Base-by-base conservation (phyloP, 1,140 invertebrate species). In the Schlechtendalia chinensis region DNA sequence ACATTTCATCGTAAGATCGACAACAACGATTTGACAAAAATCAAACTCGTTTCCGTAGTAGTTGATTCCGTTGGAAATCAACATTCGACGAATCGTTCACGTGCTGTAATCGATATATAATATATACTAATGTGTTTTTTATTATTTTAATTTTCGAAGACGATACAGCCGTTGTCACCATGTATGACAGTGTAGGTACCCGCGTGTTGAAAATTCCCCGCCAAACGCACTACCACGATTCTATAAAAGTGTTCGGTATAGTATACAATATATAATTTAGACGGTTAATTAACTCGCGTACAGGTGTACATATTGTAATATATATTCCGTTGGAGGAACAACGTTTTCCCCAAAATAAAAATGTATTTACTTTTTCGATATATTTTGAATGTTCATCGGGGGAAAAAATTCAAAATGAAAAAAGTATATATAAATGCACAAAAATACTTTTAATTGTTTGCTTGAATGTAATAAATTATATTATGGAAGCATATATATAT, bases 371-470 rank as follows among this genome's bases (percentile, higher is more conserved):
- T 69, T 69, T 50, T 67, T 67, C 32, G 32, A 39, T 29, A 22
- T 67, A 67, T 67, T 67, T 67, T 54, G 53, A 32, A 32, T 63
- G 19, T 71, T 11, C 19, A 58, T 50, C n/a, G 16, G 29, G 59
- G 39, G n/a, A 77, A 58, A 77, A 58, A n/a, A n/a, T n/a, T n/a
- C n/a, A n/a, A n/a, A 50, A 50, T 24, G n/a, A 69, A 77, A 59
- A 56, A 59, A 29, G 29, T 58, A 16, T 39, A 39, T 45, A 59
- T 77, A 77, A 75, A 75, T 39, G 74, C 74, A 77, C 53, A 77
- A 77, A 54, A 79, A 61, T 61, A 79, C 24, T 53, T 79, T 63
- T 77, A 77, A 77, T 58, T 24, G 54, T 59, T 58, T 77, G 59
- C 27, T 77, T 77, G 32, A 59, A 45, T 59, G n/a, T 59, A 77